Base-by-base conservation (phyloP, 2,888 invertebrate genomes). In the Lycocerus yunnanus region DNA sequence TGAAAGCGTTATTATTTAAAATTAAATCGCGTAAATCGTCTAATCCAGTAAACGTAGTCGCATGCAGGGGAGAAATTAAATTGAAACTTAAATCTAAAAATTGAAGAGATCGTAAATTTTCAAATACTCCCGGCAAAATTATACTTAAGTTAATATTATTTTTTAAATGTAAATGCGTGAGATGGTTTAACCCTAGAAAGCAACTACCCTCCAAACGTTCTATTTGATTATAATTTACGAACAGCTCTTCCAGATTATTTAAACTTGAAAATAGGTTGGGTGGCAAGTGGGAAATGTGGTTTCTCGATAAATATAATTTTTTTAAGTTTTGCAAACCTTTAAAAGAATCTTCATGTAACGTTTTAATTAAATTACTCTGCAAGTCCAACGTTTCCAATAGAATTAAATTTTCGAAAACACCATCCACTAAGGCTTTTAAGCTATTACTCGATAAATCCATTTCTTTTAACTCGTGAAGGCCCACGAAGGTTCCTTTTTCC, bases 401-500 rank as follows among this genome's bases (percentile, higher is more conserved):
- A n/a, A 67, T 58, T 1, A 75, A 43, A 16, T 75, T 72, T 75
- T 75, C 72, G 59, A 75, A 75, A 15, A 75, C 71, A 0, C 73
- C 75, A 43, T 67, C 68, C 10, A 63, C 73, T 21, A 75, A 65
- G 15, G n/a, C 63, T 5, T 14, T 71, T 3, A 76, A 8, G 11
- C 65, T 68, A 43, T 76, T 76, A 43, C 43, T 58, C 3, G 73
- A 68, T 15, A 76, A 58, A 59, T 76, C 73, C 13, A 76, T 10
- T 15, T 71, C 66, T 68, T 43, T 10, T 10, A 76, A 24, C 0
- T 71, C 59, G 20, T 76, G 76, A 2, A 76, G 58, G 5, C 76
- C 76, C 10, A 76, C 69, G 16, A 76, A 76, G 6, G 70, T 73
- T 14, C 73, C 73, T 24, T 73, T 73, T 63, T 76, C 76, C 2